Evolutionary conservation across 2,113 vertebrate species (phyloP).

Genomic region (Xyrauchen texanus): DNA sequence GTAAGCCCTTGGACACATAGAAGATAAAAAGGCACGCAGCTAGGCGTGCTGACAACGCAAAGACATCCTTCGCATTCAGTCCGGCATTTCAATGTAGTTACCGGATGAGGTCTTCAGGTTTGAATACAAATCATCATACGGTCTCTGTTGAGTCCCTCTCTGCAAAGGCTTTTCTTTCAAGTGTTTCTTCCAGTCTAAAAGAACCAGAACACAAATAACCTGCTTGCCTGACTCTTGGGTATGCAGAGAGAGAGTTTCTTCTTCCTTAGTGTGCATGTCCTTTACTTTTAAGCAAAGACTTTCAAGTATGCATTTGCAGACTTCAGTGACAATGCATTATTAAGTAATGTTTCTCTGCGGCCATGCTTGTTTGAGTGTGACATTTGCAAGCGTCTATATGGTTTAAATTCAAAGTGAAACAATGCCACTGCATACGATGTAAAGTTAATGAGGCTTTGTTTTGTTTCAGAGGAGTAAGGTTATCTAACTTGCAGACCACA

Average conservation of each 20-base stretch:
- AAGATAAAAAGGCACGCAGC: slow-evolving; percentile 43
- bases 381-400: slow-evolving; percentile 12
- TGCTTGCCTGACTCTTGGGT: slow-evolving; percentile 32
- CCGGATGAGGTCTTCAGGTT: slow-evolving; percentile 42
- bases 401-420: slow-evolving; percentile 17
- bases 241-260: slow-evolving; percentile 15
- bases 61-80: slow-evolving; percentile 39
- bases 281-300: slow-evolving; percentile 31
- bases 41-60: slow-evolving; percentile 32
- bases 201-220: slow-evolving; percentile 39
- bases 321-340: slow-evolving; percentile 29
- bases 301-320: slow-evolving; percentile 28
- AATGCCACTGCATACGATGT: slow-evolving; percentile 23
- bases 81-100: slow-evolving; percentile 42
- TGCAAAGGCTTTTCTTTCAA: slow-evolving; percentile 44
- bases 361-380: slow-evolving; percentile 31
- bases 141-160: slow-evolving; percentile 42
- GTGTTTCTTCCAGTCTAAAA: slow-evolving; percentile 33
- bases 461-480: slow-evolving; percentile 5
- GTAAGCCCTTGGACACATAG: slow-evolving; percentile 31
- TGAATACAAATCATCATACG: slow-evolving; percentile 45
- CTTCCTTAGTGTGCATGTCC: slow-evolving; percentile 23
- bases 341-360: slow-evolving; percentile 24
- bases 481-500: background rate
- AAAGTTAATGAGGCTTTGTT: slow-evolving; percentile 37